Base-by-base conservation (phyloP, 2,888 invertebrate genomes). In the Perdita meconis region DNA sequence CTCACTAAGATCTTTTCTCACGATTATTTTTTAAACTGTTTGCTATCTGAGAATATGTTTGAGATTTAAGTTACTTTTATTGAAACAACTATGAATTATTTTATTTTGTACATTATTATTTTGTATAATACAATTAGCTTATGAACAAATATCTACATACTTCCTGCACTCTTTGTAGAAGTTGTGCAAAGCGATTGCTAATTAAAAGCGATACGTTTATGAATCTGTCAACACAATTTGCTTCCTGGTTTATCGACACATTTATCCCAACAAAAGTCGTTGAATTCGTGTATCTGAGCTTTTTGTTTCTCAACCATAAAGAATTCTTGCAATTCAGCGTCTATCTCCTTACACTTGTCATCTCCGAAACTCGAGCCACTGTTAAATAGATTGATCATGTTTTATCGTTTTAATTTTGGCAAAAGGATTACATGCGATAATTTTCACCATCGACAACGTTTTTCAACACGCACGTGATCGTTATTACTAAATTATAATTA, bases 221-320 rank as follows among this genome's bases (percentile, higher is more conserved):
- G 90, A 98, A 98, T 87, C 98, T 94, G 89, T 98, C 97, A 0
- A 98, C 98, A 92, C 98, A 98, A 92, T 93, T 97, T 98, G 55
- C 95, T 95, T 40, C 96, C 95, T 3, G 98, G 97, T 89, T 97
- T 98, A 66, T 98, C 98, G 40, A 98, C 95, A 91, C 98, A 99
- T 91, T 97, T 97, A 19, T 98, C 98, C 98, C 98, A 99, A 92
- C 98, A 99, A 82, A 97, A 95, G 89, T 98, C 98, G 87, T 97
- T 98, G 91, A 98, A 96, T 92, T 97, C 97, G 88, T 97, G 97
- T 80, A 98, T 96, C 97, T 97, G 96, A 1, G 97, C 97, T 90
- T 97, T 97, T 91, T 97, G 97, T 91, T 97, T 97, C 92, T 97
- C 97, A 30, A 95, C 94, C 93, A 96, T 93, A 1, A 98, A 93